Base-by-base conservation (phyloP, 2,888 invertebrate species). In the Acronicta psi region DNA sequence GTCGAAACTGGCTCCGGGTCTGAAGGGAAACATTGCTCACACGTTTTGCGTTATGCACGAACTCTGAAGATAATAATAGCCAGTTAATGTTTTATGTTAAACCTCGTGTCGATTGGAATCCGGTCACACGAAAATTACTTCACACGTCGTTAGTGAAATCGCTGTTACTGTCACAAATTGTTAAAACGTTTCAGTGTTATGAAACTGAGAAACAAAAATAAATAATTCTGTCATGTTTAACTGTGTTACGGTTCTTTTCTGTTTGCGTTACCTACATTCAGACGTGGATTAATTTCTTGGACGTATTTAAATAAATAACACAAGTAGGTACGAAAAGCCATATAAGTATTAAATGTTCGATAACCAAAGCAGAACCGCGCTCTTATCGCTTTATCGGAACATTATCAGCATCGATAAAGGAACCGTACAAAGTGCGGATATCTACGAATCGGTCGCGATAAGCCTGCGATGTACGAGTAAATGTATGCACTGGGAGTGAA, bases 321-420 rank as follows among this genome's bases (percentile, higher is more conserved):
- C 55, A 54, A 40, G 52, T 53, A 29, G 25, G 59, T 58, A 58
- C 20, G 31, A 45, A 46, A 57, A 25, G n/a, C 31, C 43, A 41
- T 59, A 61, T 57, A 59, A 65, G 46, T 66, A 60, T 68, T 62
- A 59, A 73, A 71, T 63, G 59, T 63, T 69, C 69, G 79, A 80
- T 83, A 81, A 79, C 74, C 77, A 77, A 78, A 75, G 82, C 76
- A 80, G 75, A 69, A 68, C 64, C 59, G 69, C 72, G 66, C 73
- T 72, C 73, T 77, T 84, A 83, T 83, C 77, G 61, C 40, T 55
- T 73, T 83, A 88, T 87, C 86, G 65, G 62, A 65, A 74, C 71
- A 63, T 69, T 83, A 84, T 84, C 83, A 73, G 68, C 60, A 80
- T 70, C 77, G 87, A 87, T 88, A 87, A 82, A 79, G 72, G 59